Conservation (phyloP, 2,113 vertebrate genomes). For the Brachyhypopomus gauderio region DNA sequence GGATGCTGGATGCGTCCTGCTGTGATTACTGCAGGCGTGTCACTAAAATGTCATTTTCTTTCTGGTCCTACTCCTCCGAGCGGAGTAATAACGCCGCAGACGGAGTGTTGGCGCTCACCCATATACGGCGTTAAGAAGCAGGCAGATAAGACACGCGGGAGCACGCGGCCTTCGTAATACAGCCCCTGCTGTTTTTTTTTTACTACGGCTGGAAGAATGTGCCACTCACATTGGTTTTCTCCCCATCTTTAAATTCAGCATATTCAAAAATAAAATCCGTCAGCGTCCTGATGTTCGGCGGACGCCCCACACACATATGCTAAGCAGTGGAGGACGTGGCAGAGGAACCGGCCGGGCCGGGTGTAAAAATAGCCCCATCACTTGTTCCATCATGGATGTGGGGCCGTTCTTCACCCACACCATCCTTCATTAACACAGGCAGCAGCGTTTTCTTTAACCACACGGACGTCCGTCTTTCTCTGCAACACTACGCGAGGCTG, state of each 20-base stretch:
- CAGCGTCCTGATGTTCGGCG: constrained; percentile 1
- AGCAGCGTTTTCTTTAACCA: no score
- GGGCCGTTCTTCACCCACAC: no score
- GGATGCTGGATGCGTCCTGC: no score
- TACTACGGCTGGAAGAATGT: neutral
- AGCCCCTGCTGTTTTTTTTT: no score
- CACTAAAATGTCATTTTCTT: no score
- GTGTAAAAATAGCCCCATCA: constrained; percentile 36
- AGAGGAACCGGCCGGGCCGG: neutral
- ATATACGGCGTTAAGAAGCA: neutral
- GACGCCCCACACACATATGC: constrained; percentile 47
- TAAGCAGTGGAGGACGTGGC: constrained; percentile 30
- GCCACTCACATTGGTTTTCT: neutral
- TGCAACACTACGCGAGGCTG: no score
- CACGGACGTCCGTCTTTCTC: no score
- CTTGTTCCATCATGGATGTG: no score
- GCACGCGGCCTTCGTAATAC: neutral
- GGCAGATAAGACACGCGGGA: neutral
- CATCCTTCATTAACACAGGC: no score
- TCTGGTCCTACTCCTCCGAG: no score
- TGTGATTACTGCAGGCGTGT: no score
- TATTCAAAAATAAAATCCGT: constrained; percentile 27
- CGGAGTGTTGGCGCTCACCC: neutral
- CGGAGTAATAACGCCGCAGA: neutral
- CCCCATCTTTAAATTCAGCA: neutral